Evolutionary conservation across 2,113 vertebrate genomes (phyloP), one percentile per base, ranked within the genome.

Genomic region (Phrynosoma platyrhinos): DNA sequence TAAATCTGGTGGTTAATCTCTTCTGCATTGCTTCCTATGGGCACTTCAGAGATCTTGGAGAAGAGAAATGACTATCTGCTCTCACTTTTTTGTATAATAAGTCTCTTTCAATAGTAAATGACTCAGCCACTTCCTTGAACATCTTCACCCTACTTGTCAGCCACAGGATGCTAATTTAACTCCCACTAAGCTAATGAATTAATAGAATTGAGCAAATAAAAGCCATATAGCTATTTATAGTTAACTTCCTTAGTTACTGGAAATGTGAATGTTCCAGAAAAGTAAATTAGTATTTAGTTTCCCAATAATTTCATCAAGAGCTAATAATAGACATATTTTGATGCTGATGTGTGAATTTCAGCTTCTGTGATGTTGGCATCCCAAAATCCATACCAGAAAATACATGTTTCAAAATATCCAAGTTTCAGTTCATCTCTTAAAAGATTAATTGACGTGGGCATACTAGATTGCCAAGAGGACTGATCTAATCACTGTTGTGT

Each of bases 401-500:
- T 12, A 79, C 5, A 47, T 74, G 71, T 88, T 69, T 74, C 27
- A 47, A 23, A 30, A 78, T 64, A 62, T 88, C 4, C 2, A 21
- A 88, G 25, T 9, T 47, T 71, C 86, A n/a, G 88, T 58, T 79
- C 40, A 69, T 91, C 64, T 82, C 87, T 69, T 87, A 89, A 95
- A 96, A 96, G 92, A 97, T 97, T 97, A 97, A 97, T 95, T 91
- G 94, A 86, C 95, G 90, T 69, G 92, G 95, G 95, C 94, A 93
- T 95, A 95, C 95, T 96, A 88, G 92, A 95, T 95, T 97, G 95
- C 95, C 96, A 96, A 95, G 95, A 96, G 95, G 96, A 93, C 96
- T 98, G 97, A 98, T 97, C 96, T 98, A 97, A 97, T 97, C 96
- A 94, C 95, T 94, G 95, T 94, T 95, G 96, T 95, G 96, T 97